Base-by-base conservation (phyloP, 1,140 invertebrate species). In the Aplysia californica region DNA sequence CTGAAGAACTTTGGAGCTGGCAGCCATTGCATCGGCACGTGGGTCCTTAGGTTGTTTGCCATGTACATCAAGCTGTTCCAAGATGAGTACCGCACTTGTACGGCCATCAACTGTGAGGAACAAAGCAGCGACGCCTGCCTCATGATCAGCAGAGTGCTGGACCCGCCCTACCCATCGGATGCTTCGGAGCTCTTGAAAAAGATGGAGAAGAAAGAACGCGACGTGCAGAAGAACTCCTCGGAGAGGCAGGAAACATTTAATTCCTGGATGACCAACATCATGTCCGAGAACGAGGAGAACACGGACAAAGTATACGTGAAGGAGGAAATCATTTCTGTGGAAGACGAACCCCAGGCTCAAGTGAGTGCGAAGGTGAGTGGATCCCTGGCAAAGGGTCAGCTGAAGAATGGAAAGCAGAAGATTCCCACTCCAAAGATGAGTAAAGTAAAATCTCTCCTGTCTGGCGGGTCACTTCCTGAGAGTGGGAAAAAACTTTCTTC, bases 1-100 rank as follows among this genome's bases (percentile, higher is more conserved):
- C 61, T 75, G 2, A 65, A 65, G 29, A 65, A 36, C 23, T 59
- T 65, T 66, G 72, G 72, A 31, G 33, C 55, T 65, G 72, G 72
- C 2, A 31, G 59, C 35, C 72, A 75, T n/a, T 75, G 72, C 23
- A 41, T 75, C 15, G 35, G 35, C 55, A 65, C 72, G 0, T 75
- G 72, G 72, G 3, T 59, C 4, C 38, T 39, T 3, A 41, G 50
- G 18, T 33, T 70, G n/a, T 70, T 35, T 35, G 29, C 50, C 3
- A 50, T 10, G 50, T 70, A 50, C 23, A 56, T 31, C 20, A 70
- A 70, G 36, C 21, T 21, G n/a, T 55, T 55, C 38, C 35, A 33
- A 26, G 58, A 73, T 38, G 41, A n/a, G 2, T 59, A 41, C n/a
- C 20, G n/a, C 55, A 35, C 23, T 20, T 75, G 72, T 35, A 31